phyloP scores from a whole-genome alignment of 2,797 vertebrate species.

The Clarias laeviceps region DNA sequence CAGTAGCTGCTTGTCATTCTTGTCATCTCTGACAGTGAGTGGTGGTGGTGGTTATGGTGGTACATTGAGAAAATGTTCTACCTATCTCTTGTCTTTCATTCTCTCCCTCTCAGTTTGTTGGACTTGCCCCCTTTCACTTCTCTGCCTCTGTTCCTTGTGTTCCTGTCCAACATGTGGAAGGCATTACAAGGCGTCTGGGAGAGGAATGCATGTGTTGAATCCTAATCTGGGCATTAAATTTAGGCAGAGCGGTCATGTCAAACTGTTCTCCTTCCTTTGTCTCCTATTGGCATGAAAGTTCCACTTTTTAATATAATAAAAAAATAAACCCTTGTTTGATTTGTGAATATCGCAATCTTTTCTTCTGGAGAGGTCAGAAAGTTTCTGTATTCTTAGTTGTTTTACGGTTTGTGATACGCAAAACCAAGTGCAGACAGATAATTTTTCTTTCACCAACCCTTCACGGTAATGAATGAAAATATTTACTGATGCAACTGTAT shows the following conservation, averaged over 20 bases:
- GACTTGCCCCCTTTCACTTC: conserved; percentile 50
- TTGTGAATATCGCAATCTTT: conserved; percentile 60
- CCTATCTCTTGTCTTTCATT: conserved; percentile 51
- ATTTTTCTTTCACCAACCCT: not conserved
- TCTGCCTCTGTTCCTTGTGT: conserved; percentile 54
- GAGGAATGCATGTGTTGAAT: conserved; percentile 78
- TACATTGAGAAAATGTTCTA: conserved; percentile 27
- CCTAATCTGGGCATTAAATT: conserved; percentile 72
- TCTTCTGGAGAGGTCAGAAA: conserved; percentile 61
- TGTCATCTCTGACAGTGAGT: conserved; percentile 49
- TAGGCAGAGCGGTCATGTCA: conserved; percentile 24
- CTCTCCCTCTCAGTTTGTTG: conserved; percentile 45
- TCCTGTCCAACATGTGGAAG: conserved; percentile 75
- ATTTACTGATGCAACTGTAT: not conserved
- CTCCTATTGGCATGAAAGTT: conserved; percentile 72
- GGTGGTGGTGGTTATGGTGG: not conserved
- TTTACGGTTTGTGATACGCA: not conserved
- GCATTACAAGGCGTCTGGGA: conserved; percentile 73
- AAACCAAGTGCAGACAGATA: not conserved
- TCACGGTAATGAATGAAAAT: not conserved
- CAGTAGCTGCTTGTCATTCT: conserved; percentile 23
- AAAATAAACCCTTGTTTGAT: conserved; percentile 61
- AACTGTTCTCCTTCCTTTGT: conserved; percentile 67
- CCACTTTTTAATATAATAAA: conserved; percentile 53
- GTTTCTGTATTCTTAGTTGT: conserved; percentile 54